Evolutionary conservation across 2,113 vertebrate species (phyloP).

Genomic region (Urocolius indicus): DNA sequence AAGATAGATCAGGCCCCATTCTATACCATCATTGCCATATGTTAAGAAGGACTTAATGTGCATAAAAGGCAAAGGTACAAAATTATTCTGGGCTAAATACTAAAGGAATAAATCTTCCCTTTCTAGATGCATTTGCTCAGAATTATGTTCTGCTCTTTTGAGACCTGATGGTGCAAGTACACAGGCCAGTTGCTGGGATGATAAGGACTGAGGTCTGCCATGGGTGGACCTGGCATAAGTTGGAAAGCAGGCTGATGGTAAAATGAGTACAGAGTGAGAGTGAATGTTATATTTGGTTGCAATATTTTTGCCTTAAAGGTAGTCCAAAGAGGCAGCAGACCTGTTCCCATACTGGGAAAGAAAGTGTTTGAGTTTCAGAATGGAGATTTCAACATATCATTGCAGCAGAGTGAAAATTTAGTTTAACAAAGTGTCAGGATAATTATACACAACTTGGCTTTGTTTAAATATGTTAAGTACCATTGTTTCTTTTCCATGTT

Average conservation of each 20-base stretch:
- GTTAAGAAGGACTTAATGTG: not conserved
- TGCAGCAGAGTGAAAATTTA: not conserved
- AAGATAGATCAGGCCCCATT: not conserved
- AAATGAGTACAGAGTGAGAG: not conserved
- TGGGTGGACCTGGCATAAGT: not conserved
- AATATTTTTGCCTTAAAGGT: not conserved
- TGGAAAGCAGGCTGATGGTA: not conserved
- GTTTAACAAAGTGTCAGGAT: not conserved
- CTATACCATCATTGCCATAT: not conserved
- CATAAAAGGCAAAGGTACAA: not conserved
- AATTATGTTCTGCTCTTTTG: not conserved
- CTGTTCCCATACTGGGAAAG: not conserved
- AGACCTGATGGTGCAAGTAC: not conserved
- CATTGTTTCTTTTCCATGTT: constrained; percentile 38
- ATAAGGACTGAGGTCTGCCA: not conserved
- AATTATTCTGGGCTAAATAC: not conserved
- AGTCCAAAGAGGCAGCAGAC: not conserved
- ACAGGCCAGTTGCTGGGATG: not conserved
- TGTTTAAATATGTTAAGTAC: constrained; percentile 42
- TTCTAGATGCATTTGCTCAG: not conserved
- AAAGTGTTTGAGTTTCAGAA: not conserved
- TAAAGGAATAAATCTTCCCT: not conserved
- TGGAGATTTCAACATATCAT: not conserved
- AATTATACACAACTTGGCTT: constrained; percentile 49
- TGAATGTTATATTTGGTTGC: not conserved